Evolutionary conservation across 2,888 invertebrate genomes (phyloP).

Genomic region (Synanthedon tipuliformis): DNA sequence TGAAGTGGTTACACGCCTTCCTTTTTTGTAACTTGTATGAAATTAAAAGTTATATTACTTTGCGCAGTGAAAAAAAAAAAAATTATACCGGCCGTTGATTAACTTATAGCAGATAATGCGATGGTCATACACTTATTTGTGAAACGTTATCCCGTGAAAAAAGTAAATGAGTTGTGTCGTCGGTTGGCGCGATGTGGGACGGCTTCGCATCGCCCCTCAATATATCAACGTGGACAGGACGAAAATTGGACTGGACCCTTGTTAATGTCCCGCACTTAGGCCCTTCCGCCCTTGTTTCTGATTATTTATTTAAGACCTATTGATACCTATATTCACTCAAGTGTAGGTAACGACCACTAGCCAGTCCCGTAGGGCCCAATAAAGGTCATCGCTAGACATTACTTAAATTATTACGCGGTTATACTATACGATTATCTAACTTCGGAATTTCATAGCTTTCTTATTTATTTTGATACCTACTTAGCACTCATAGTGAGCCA

Average conservation of each 20-base stretch:
- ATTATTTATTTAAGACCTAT: slow-evolving; percentile 67
- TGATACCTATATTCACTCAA: slow-evolving; percentile 31
- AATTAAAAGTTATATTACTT: not conserved
- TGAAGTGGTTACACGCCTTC: not conserved
- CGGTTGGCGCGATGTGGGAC: slow-evolving; percentile 18
- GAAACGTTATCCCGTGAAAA: slow-evolving; percentile 31
- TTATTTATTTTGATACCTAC: no score
- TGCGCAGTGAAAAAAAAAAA: not conserved
- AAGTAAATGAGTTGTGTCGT: slow-evolving; percentile 48
- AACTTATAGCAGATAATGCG: slow-evolving; percentile 4
- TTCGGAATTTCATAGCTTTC: no score
- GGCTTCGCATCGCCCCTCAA: slow-evolving; percentile 51
- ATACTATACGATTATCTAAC: no score
- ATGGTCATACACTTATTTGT: slow-evolving; percentile 14
- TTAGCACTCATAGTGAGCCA: no score
- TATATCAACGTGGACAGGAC: slow-evolving; percentile 68
- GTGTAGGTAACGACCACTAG: slow-evolving; percentile 15
- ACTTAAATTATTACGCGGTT: no score
- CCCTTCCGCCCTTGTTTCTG: slow-evolving; percentile 55
- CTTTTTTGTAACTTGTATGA: not conserved
- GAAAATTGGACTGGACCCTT: slow-evolving; percentile 70
- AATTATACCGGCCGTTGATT: not conserved
- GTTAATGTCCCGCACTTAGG: slow-evolving; percentile 66
- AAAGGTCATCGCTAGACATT: no score
- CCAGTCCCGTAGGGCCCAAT: no score